A percentile compares a stretch with the other conserved stretches of the same genome.
Conservation (phyloP, 92 coral and sea anemone species). For the Phymanthus crucifer region DNA sequence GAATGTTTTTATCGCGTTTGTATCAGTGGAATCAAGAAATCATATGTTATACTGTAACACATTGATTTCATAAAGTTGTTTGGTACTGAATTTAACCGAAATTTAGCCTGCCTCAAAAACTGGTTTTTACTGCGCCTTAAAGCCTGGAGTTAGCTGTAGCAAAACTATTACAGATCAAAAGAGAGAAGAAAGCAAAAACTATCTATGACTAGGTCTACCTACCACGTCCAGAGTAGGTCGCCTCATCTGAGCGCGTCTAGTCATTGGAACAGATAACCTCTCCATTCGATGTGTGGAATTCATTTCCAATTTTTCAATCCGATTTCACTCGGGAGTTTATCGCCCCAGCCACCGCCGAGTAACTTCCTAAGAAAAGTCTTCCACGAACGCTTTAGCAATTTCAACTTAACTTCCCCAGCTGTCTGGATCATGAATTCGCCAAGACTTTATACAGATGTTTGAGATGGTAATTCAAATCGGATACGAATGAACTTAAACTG, state of each 20-base stretch:
- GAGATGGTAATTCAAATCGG: not conserved
- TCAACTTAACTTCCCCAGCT: not conserved
- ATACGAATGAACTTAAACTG: not conserved
- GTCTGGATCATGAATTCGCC: not conserved
- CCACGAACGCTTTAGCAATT: not conserved
- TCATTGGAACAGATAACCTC: not conserved
- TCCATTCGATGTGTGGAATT: not conserved
- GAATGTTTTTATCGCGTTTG: too few species aligned
- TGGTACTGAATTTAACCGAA: too few species aligned
- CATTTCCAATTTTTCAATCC: slow-evolving; percentile 10
- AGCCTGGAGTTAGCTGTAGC: not conserved
- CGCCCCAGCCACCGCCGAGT: not conserved
- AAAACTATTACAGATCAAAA: not conserved
- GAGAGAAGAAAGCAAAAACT: not conserved
- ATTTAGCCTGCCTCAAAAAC: too few species aligned
- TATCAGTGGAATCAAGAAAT: too few species aligned
- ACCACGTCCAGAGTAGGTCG: slow-evolving; percentile 41
- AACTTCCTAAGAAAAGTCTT: not conserved
- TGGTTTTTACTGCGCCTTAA: not conserved
- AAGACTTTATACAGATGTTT: not conserved
- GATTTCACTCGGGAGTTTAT: not conserved
- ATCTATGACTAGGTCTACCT: too few species aligned
- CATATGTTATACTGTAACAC: too few species aligned
- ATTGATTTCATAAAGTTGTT: too few species aligned
- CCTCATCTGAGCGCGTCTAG: slow-evolving; percentile 24